These are phyloP conservation scores for Tauraco hartlaubi DNA, from an alignment of 2,797 vertebrate genomes.

Conservation along the genomic window DNA sequence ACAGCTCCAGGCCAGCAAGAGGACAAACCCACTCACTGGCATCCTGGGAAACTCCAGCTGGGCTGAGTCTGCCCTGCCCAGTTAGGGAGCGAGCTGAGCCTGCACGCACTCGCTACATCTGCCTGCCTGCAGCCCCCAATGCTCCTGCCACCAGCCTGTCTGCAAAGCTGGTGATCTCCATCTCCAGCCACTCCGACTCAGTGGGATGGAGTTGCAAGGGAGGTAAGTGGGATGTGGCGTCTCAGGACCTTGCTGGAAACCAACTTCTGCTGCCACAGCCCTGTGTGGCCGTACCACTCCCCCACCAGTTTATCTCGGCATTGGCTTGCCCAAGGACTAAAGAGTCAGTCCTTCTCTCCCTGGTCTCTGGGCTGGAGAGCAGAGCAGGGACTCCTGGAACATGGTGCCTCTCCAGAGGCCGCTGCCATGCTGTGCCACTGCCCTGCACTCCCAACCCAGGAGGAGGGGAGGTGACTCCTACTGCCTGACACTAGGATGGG, in stretches of 20 bases:
- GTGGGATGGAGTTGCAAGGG: neutral
- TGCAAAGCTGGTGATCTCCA: neutral
- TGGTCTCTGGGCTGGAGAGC: neutral
- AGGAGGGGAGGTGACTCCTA: neutral
- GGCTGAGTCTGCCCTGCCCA: neutral
- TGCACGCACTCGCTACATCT: rapidly evolving
- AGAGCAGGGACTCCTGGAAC: neutral
- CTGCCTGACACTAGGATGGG: rapidly evolving
- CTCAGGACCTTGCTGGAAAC: neutral
- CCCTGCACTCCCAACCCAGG: rapidly evolving
- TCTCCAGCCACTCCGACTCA: neutral
- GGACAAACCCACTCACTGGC: neutral
- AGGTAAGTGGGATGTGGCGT: neutral
- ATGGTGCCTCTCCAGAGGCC: neutral
- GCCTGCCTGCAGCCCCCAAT: neutral
- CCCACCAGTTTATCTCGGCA: neutral
- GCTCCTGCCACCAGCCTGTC: neutral
- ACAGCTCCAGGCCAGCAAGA: neutral
- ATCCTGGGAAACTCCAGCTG: neutral
- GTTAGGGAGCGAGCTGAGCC: neutral
- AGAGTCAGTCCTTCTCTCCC: neutral
- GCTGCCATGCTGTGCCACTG: neutral
- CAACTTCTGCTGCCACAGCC: neutral
- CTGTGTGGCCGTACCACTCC: rapidly evolving
- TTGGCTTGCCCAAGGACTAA: neutral